Evolutionary conservation across 2,797 vertebrate genomes (phyloP), one percentile per base, ranked within the genome.

Genomic region (Microcaecilia unicolor): DNA sequence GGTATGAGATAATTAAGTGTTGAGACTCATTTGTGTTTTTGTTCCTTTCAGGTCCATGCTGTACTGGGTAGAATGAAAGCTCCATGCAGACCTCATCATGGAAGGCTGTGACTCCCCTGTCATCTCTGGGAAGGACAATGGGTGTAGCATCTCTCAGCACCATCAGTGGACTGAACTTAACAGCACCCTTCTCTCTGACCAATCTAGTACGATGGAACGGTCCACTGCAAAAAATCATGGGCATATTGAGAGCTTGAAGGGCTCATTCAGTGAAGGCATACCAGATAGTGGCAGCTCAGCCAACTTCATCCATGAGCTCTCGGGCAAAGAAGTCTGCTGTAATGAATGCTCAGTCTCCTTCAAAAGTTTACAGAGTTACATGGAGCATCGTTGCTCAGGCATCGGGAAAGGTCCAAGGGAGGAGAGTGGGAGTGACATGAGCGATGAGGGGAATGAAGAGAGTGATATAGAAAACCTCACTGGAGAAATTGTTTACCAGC

Each of bases 41-140:
- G 27, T 55, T 61, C 44, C 13, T 33, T 4, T 25, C 44, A 98
- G 96, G 92, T 93, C 76, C 74, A 19, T 76, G 69, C 70, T 41
- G 58, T 80, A 74, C 80, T 88, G 86, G 93, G 91, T 97, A 93
- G 95, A 77, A 99, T 98, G 96, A 97, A 84, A 78, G 84, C 92
- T 93, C 92, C 89, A 84, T 88, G 89, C 93, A 87, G 86, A 87
- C 91, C 87, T 91, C 87, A 87, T 87, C 91, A 99, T 99, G 96
- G 96, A 99, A 91, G 92, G 92, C 93, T 97, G 96, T 99, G 95
- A 99, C 91, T 94, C 92, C 83, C 90, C 94, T 60, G 88, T 90
- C 85, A 84, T 97, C 90, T 89, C 93, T 82, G 95, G 94, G 89
- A 95, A 93, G 93, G 95, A 98, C 85, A 90, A 97, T 98, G 94